A percentile compares a stretch with the other conserved stretches of the same genome.
Evolutionary conservation across 2,797 vertebrate species (phyloP).

Genomic region (Oryzias sinensis): DNA sequence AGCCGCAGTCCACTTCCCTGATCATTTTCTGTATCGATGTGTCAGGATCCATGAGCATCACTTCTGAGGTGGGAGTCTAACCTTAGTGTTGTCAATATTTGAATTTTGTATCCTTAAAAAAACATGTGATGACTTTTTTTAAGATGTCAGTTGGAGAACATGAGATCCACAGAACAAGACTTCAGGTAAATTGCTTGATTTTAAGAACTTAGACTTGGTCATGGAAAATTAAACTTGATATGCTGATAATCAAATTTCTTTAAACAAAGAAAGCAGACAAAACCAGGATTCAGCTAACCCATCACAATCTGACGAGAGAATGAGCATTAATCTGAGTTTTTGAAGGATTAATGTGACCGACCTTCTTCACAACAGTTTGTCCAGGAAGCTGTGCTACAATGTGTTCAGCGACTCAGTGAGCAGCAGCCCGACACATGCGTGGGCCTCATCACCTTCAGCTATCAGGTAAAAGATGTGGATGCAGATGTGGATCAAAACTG

Average conservation of each 20-base stretch:
- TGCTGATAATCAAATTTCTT: no score
- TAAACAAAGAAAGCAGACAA: no score
- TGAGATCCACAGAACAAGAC: conserved; percentile 54
- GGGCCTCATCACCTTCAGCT: conserved; percentile 76
- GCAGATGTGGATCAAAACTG: neutral
- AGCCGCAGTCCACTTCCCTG: conserved; percentile 22
- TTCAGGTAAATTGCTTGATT: conserved; percentile 56
- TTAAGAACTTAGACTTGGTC: neutral
- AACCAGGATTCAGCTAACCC: no score
- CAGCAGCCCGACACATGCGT: conserved; percentile 60
- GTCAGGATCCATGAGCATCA: conserved; percentile 75
- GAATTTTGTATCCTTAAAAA: neutral
- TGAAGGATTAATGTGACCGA: neutral
- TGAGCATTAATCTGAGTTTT: neutral
- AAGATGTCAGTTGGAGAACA: conserved; percentile 50
- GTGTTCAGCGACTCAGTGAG: conserved; percentile 58
- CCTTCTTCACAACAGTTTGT: conserved; percentile 62
- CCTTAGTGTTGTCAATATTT: neutral
- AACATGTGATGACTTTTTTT: neutral
- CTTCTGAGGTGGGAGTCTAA: conserved; percentile 52
- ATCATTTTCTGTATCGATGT: conserved; percentile 77
- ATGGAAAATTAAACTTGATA: no score
- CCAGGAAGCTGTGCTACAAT: conserved; percentile 71
- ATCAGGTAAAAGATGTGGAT: conserved; percentile 53
- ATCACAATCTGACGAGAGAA: no score